Evolutionary conservation across 2,113 vertebrate species (phyloP).

Genomic region (Parotia lawesii): DNA sequence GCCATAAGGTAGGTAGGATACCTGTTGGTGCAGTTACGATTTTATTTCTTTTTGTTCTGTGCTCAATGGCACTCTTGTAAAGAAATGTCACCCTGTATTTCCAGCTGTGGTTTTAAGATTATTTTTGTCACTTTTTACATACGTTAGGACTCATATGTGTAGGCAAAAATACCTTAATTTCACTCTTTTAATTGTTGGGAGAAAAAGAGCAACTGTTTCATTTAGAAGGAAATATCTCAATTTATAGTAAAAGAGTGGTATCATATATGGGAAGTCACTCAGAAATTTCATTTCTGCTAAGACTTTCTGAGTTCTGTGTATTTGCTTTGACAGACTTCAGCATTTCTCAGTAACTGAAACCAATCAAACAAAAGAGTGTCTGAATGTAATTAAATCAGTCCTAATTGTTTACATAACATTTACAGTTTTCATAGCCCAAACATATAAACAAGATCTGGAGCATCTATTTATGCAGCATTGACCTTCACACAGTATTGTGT

Average conservation of each 20-base stretch:
- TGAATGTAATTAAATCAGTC: slow-evolving; percentile 23
- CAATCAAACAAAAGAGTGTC: background rate
- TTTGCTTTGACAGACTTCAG: background rate
- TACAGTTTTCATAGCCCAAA: background rate
- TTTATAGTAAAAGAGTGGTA: background rate
- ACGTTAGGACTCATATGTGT: background rate
- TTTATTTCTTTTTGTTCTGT: background rate
- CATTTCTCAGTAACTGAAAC: slow-evolving; percentile 28
- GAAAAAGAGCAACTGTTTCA: background rate
- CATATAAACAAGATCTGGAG: background rate
- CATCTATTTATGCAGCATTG: background rate
- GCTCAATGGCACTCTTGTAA: background rate
- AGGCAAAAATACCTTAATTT: background rate
- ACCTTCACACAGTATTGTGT: background rate
- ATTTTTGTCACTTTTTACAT: background rate
- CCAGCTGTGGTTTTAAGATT: background rate
- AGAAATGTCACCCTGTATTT: background rate
- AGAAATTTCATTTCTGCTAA: background rate
- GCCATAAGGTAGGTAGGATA: background rate
- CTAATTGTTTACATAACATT: background rate
- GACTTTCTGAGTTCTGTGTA: background rate
- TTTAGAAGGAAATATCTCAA: background rate
- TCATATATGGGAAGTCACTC: background rate
- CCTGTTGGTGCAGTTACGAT: background rate
- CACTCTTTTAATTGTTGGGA: background rate